Percentiles rank a stretch among this genome's conserved stretches.
These are phyloP conservation scores for Centroberyx gerrardi DNA, from an alignment of 2,797 vertebrate genomes.

Conservation along the genomic window DNA sequence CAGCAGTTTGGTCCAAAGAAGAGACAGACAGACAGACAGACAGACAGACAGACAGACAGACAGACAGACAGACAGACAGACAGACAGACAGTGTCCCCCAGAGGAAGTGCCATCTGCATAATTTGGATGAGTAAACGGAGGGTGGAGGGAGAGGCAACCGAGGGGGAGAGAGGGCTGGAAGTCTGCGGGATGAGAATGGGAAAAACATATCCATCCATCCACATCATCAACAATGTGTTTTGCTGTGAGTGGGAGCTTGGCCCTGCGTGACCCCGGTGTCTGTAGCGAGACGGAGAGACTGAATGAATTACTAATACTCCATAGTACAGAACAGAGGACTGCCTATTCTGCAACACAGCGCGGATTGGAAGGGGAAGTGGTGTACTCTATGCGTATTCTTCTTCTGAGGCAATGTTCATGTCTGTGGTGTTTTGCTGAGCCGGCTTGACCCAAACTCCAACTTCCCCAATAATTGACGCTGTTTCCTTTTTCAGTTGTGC, in stretches of 20 bases:
- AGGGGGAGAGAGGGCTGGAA: not conserved
- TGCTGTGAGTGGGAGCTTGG: conserved; percentile 18
- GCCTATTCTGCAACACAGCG: not conserved
- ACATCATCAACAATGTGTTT: conserved; percentile 40
- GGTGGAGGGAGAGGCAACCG: conserved; percentile 18
- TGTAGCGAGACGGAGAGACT: not conserved
- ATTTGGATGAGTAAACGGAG: conserved; percentile 64
- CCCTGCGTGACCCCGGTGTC: conserved; percentile 25
- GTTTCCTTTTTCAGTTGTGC: conserved; percentile 1
- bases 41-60: too few relatives aligned
- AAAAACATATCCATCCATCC: conserved; percentile 63
- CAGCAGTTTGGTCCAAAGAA: conserved; percentile 29
- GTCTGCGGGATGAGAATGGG: conserved; percentile 52
- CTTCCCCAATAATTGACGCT: not conserved
- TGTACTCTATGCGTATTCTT: not conserved
- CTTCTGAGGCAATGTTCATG: not conserved
- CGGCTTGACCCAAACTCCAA: conserved; percentile 1
- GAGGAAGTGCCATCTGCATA: conserved; percentile 74
- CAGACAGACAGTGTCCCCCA: conserved; percentile 33
- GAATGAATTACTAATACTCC: not conserved
- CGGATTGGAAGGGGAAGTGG: not conserved
- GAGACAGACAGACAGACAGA: conserved; percentile 48
- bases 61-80: conserved; percentile 54
- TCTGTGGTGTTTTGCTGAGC: conserved; percentile 13
- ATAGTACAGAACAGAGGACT: not conserved